Evolutionary conservation across 2,113 vertebrate genomes (phyloP), one percentile per base, ranked within the genome.

Genomic region (Peromyscus californicus): DNA sequence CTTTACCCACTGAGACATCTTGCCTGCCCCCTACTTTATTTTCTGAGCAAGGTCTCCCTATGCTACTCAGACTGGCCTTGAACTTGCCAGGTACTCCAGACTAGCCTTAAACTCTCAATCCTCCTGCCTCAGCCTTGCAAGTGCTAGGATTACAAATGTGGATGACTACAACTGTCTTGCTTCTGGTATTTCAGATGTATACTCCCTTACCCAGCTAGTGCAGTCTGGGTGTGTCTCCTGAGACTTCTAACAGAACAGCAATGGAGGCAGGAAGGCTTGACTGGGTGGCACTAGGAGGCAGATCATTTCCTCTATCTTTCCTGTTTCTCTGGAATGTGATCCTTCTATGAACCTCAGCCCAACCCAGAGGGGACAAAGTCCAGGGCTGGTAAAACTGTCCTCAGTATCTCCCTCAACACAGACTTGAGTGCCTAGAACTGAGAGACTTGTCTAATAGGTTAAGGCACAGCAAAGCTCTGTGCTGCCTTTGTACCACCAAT

Each of bases 371-470:
- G 22, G 45, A 13, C 1, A 26, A 84, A 90, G 92, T 42, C 57
- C 42, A 48, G 22, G 67, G 31, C 17, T 48, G n/a, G 83, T 17
- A 76, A 76, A 82, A 19, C 70, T 59, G 86, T 31, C 90, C 72
- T 89, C 48, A 0, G 17, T 61, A 76, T 51, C 54, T 51, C 33
- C 6, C 72, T 72, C 48, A n/a, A 51, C 6, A 7, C 1, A 59
- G 87, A 76, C 21, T 51, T 9, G 72, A 63, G 24, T 29, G 33
- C 15, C 33, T 22, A 5, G 3, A 3, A 2, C 9, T 0, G 2
- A 33, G 59, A 48, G 31, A 21, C 33, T 54, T 1, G 6, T 19
- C 29, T 19, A 74, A 13, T 7, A 63, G 33, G 29, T 26, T 33
- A 17, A 0, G 29, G 59, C 17, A 24, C 9, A n/a, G 16, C 42